A percentile compares a stretch with the other conserved stretches of the same genome.
These are phyloP conservation scores for Anomalospiza imberbis DNA, from an alignment of 2,797 vertebrate genomes.

Conservation along the genomic window DNA sequence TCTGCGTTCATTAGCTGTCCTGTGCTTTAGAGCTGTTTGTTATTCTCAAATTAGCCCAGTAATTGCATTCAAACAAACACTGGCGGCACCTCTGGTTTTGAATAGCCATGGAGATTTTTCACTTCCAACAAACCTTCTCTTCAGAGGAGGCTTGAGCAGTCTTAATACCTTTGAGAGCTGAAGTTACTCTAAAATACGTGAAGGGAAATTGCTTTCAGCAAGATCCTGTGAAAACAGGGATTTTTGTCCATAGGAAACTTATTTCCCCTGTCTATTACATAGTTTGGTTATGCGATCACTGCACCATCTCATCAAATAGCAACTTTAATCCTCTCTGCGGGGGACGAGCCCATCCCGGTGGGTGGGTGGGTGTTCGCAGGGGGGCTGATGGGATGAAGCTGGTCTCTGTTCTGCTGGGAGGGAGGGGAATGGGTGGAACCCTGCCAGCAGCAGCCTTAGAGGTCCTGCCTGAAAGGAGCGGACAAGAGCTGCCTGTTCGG, in stretches of 20 bases:
- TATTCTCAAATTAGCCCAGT: not conserved
- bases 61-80: not conserved
- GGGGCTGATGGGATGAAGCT: fast-evolving
- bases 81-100: not conserved
- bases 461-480: not conserved
- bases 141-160: not conserved
- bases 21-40: not conserved
- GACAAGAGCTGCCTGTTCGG: not conserved
- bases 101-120: not conserved
- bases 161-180: not conserved
- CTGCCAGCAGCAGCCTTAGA: not conserved
- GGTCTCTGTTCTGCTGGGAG: not conserved
- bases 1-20: not conserved
- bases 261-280: not conserved
- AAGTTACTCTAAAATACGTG: fast-evolving
- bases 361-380: not conserved
- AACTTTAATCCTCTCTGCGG: fast-evolving
- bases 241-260: not conserved
- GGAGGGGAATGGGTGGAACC: not conserved
- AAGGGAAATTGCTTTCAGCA: not conserved
- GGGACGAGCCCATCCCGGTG: fast-evolving
- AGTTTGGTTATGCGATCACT: not conserved
- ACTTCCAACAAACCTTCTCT: no score
- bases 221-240: not conserved
- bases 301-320: not conserved